Percentiles rank a stretch among this genome's conserved stretches.
phyloP scores from a whole-genome alignment of 1,140 invertebrate species.

The Alviniconcha marisindica region DNA sequence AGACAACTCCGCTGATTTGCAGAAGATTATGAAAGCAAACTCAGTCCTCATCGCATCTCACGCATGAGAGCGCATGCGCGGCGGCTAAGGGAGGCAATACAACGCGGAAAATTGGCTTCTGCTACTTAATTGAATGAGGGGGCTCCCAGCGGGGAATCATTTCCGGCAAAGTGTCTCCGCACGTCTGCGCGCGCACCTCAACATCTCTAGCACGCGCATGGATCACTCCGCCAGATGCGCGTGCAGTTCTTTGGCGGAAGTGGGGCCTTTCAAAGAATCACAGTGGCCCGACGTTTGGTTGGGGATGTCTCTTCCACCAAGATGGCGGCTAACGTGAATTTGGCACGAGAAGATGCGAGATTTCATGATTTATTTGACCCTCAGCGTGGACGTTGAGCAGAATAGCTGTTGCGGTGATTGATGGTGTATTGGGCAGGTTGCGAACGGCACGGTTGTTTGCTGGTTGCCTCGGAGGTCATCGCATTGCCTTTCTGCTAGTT shows the following conservation, averaged over 20 bases:
- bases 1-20: neutral
- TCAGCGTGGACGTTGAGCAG: neutral
- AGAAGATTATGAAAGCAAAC: neutral
- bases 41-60: neutral
- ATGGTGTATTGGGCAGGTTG: no score
- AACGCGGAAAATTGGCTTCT: conserved; percentile 4
- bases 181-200: conserved; percentile 6
- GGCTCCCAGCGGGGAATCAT: neutral
- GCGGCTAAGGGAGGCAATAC: neutral
- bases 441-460: no score
- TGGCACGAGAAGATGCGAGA: neutral
- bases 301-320: neutral
- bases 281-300: neutral
- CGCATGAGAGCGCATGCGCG: neutral
- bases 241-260: neutral
- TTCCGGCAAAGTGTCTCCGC: conserved; percentile 1
- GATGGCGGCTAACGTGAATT: neutral
- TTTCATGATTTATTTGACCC: neutral
- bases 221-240: neutral
- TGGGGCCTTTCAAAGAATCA: neutral
- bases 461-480: no score
- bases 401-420: neutral
- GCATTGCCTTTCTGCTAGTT: no score
- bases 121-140: neutral
- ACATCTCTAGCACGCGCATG: neutral